A percentile compares a stretch with the other conserved stretches of the same genome.
Conservation (phyloP, 1,140 invertebrate genomes). For the Macrosteles quadrilineatus region DNA sequence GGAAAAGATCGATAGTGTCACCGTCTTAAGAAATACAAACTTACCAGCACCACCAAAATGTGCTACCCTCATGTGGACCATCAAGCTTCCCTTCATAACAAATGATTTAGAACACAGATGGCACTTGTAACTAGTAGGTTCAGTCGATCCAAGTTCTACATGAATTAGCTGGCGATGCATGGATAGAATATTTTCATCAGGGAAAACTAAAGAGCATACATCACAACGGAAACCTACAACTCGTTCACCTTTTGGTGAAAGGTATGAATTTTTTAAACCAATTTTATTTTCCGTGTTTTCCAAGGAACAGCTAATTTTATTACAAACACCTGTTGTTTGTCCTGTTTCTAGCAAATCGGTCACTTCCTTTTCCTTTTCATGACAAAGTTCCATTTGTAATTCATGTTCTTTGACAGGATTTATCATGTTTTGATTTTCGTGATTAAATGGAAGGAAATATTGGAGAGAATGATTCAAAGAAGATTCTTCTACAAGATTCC, state of each 20-base stretch:
- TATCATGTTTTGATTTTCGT: no score
- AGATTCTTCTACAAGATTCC: no score
- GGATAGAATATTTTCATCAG: conserved; percentile 65
- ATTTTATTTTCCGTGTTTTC: background rate
- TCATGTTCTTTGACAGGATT: background rate
- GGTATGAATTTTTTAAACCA: conserved; percentile 2
- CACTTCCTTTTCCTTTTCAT: no score
- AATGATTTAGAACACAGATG: conserved; percentile 77
- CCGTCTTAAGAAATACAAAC: no score
- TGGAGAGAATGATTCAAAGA: no score
- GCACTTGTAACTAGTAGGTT: conserved; percentile 60
- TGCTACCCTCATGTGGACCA: conserved; percentile 78
- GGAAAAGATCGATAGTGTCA: no score
- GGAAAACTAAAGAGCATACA: conserved; percentile 66
- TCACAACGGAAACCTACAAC: conserved; percentile 4
- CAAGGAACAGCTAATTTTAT: background rate
- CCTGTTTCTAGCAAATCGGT: no score
- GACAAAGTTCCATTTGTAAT: background rate
- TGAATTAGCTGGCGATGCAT: conserved; percentile 76
- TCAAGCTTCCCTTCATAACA: conserved; percentile 76
- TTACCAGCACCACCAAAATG: conserved; percentile 57
- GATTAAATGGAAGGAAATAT: no score
- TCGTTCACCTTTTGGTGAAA: conserved; percentile 22
- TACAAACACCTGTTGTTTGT: no score
- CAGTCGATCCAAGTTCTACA: conserved; percentile 40